Percentiles rank a stretch among this genome's conserved stretches.
Conservation (phyloP, 2,888 invertebrate species). For the Allygus modestus region DNA sequence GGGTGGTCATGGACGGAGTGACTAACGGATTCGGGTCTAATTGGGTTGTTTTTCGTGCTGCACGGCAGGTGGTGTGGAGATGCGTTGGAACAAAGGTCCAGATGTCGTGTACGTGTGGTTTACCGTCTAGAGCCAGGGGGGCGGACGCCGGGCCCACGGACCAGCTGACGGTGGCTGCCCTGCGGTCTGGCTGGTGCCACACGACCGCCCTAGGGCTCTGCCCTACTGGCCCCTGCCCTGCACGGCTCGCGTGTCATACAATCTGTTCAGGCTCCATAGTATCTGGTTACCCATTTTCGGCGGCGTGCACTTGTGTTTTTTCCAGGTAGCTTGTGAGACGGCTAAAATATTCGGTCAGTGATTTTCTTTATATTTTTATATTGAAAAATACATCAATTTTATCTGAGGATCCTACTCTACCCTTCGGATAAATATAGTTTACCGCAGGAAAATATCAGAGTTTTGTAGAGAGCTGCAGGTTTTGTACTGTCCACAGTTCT, state of each 20-base stretch:
- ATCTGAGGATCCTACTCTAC: too few relatives aligned
- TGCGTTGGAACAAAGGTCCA: constrained; percentile 48
- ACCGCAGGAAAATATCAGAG: too few relatives aligned
- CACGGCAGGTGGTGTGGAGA: not conserved
- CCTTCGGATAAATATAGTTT: too few relatives aligned
- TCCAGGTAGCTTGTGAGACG: too few relatives aligned
- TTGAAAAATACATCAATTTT: too few relatives aligned
- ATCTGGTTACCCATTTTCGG: constrained; percentile 6
- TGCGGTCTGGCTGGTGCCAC: constrained; percentile 9
- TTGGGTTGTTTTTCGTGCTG: constrained; percentile 44
- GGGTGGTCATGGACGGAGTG: not conserved
- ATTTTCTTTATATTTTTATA: too few relatives aligned
- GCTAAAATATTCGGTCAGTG: too few relatives aligned
- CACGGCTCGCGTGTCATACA: constrained; percentile 35
- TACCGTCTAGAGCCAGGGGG: not conserved
- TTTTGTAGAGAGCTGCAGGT: too few relatives aligned
- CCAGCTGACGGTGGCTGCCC: constrained; percentile 41
- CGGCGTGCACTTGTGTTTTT: not conserved
- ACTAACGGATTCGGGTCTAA: constrained; percentile 36
- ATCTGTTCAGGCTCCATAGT: constrained; percentile 17
- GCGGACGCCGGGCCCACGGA: not conserved
- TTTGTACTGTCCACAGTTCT: too few relatives aligned
- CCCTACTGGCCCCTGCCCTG: constrained; percentile 29
- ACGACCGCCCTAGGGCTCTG: constrained; percentile 10
- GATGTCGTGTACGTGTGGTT: not conserved